Percentiles rank a stretch among this genome's conserved stretches.
phyloP scores from a whole-genome alignment of 2,888 invertebrate species.

The Autographa gamma region DNA sequence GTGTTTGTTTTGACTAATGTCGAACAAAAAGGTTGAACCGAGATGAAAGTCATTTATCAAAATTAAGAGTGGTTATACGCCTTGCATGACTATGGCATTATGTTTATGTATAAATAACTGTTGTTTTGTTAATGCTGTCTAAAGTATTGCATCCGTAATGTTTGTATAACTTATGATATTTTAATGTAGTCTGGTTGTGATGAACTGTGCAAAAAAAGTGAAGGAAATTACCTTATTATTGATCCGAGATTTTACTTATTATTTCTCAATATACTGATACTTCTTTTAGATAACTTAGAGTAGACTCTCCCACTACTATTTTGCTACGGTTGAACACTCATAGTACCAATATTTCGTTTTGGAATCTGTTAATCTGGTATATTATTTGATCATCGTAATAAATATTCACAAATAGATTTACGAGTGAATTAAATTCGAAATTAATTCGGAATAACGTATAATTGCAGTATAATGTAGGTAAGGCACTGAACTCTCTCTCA shows the following conservation, averaged over 20 bases:
- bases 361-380: too few species aligned
- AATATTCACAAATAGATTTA: slow-evolving; percentile 32
- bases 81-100: slow-evolving; percentile 54
- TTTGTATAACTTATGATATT: slow-evolving; percentile 35
- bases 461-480: slow-evolving; percentile 27
- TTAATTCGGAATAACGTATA: slow-evolving; percentile 31
- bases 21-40: slow-evolving; percentile 37
- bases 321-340: too few species aligned
- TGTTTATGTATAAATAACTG: slow-evolving; percentile 54
- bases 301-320: too few species aligned
- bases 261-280: too few species aligned
- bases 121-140: slow-evolving; percentile 61
- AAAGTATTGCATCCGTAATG: slow-evolving; percentile 30
- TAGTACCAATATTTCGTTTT: too few species aligned
- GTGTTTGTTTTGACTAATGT: slow-evolving; percentile 39
- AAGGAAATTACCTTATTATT: neutral
- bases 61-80: slow-evolving; percentile 73
- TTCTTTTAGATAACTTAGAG: too few species aligned
- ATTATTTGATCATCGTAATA: neutral
- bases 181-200: slow-evolving; percentile 34
- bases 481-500: slow-evolving; percentile 62
- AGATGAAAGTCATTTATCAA: slow-evolving; percentile 74
- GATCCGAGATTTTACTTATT: too few species aligned
- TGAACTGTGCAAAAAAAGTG: slow-evolving; percentile 17
- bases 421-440: slow-evolving; percentile 31